Conservation (phyloP, 92 coral and sea anemone genomes). For the Parazoanthus darwini region DNA sequence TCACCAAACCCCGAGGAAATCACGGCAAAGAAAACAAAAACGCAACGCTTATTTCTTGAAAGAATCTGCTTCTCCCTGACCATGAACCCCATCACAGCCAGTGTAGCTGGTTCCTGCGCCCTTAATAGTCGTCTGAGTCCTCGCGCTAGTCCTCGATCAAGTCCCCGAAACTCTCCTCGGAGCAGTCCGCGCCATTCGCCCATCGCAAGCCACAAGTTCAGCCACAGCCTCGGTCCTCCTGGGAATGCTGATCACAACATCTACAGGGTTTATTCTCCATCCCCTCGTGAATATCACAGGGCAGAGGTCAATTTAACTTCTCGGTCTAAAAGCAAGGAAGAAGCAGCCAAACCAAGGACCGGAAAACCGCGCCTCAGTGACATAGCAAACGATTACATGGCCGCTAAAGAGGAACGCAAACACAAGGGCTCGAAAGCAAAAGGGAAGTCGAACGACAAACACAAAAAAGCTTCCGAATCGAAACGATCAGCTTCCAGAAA, state of each 20-base stretch:
- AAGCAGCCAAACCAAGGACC: background rate
- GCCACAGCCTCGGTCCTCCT: conserved; percentile 3
- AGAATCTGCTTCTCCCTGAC: background rate
- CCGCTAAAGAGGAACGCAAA: background rate
- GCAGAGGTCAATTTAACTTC: background rate
- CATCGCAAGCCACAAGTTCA: conserved; percentile 17
- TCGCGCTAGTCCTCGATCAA: conserved; percentile 26
- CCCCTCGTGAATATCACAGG: conserved; percentile 11
- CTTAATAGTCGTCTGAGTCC: conserved; percentile 20
- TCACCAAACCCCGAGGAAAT: background rate
- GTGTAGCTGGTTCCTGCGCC: conserved; percentile 31
- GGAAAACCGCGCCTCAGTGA: conserved; percentile 10
- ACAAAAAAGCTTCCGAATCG: background rate
- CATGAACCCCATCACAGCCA: conserved; percentile 41
- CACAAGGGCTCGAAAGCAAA: conserved; percentile 4
- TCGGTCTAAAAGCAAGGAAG: conserved; percentile 4
- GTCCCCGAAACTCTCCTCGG: conserved; percentile 26
- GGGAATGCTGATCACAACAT: background rate
- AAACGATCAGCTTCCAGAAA: background rate
- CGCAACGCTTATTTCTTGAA: background rate
- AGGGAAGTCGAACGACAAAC: background rate
- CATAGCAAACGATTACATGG: conserved; percentile 6
- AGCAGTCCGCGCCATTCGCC: conserved; percentile 37
- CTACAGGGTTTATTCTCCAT: background rate
- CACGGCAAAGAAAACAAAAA: background rate